These are phyloP conservation scores for Drosophila mimica DNA, from an alignment of 2,888 invertebrate genomes.

Conservation along the genomic window DNA sequence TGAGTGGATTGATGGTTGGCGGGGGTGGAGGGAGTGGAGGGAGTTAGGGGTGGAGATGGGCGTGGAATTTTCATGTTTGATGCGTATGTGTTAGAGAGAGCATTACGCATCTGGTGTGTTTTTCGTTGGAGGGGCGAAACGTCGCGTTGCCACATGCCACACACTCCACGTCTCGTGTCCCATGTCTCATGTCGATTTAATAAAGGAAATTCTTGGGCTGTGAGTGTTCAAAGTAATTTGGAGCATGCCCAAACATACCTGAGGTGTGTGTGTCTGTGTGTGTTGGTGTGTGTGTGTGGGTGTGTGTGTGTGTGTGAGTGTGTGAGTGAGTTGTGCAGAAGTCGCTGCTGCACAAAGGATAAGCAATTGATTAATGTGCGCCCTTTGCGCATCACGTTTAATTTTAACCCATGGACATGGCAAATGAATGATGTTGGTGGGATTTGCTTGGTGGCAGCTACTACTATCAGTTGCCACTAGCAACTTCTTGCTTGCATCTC, in stretches of 20 bases:
- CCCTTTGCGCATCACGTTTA: slow-evolving; percentile 78
- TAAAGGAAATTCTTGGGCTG: slow-evolving; percentile 74
- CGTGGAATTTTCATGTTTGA: slow-evolving; percentile 70
- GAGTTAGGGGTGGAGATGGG: slow-evolving; percentile 1
- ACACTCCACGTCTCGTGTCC: slow-evolving; percentile 43
- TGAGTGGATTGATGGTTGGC: too few species aligned
- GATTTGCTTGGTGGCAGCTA: slow-evolving; percentile 39
- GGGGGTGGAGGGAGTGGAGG: background rate
- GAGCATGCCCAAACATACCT: slow-evolving; percentile 79
- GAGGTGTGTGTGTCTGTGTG: slow-evolving; percentile 33
- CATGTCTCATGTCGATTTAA: slow-evolving; percentile 73
- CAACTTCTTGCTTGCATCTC: slow-evolving; percentile 4
- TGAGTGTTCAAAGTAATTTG: slow-evolving; percentile 80
- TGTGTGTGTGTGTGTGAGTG: background rate
- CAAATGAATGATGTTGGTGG: slow-evolving; percentile 63
- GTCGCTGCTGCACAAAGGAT: slow-evolving; percentile 58
- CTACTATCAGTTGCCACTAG: slow-evolving; percentile 39
- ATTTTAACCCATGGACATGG: slow-evolving; percentile 67
- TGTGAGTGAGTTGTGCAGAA: background rate
- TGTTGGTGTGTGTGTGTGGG: background rate
- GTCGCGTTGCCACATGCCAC: slow-evolving; percentile 62
- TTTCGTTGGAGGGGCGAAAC: slow-evolving; percentile 45
- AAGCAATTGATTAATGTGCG: slow-evolving; percentile 80
- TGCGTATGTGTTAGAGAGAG: slow-evolving; percentile 61
- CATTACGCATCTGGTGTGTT: slow-evolving; percentile 76